These are phyloP conservation scores for Centropus unirufus DNA, from an alignment of 2,113 vertebrate genomes.

Conservation along the genomic window DNA sequence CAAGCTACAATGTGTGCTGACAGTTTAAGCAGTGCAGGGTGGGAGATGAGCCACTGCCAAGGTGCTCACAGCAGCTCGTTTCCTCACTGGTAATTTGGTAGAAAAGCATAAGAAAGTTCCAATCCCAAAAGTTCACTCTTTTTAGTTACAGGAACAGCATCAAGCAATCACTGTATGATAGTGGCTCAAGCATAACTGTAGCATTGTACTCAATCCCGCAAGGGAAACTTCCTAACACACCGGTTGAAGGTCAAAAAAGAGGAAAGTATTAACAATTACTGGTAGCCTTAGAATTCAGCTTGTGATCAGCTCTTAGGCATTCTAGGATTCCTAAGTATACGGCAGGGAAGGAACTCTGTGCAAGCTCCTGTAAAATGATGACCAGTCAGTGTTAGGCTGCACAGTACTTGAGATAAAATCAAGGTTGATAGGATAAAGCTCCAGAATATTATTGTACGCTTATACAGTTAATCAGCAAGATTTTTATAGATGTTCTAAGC, in stretches of 20 bases:
- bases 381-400: not conserved
- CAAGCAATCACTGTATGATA: not conserved
- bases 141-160: not conserved
- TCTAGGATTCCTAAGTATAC: not conserved
- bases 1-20: not conserved
- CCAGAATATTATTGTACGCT: not conserved
- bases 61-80: not conserved
- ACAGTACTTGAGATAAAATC: not conserved
- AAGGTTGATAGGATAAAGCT: not conserved
- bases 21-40: not conserved
- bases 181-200: not conserved
- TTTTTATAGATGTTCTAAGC: not conserved
- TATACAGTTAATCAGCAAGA: not conserved
- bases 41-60: not conserved
- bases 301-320: not conserved
- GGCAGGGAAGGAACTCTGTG: not conserved
- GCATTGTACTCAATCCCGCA: not conserved
- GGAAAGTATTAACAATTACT: not conserved
- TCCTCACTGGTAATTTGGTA: not conserved
- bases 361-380: not conserved
- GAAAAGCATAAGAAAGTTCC: not conserved
- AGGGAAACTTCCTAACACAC: not conserved
- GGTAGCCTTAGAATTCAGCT: not conserved
- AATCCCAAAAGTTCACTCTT: not conserved
- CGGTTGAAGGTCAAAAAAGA: not conserved